Base-by-base conservation (phyloP, 2,888 invertebrate species). In the Stenoptilia bipunctidactyla region DNA sequence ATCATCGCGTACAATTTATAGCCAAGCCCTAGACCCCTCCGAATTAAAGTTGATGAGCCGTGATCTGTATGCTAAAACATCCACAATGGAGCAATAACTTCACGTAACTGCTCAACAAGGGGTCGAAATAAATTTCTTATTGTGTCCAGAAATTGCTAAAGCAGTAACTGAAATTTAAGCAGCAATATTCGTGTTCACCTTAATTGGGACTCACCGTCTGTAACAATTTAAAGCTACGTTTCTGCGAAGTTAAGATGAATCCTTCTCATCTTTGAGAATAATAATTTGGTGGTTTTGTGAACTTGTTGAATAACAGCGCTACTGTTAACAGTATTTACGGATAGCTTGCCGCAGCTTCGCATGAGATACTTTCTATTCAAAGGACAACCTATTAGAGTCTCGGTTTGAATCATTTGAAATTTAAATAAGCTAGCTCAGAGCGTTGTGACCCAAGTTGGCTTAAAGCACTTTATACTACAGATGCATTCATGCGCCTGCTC, bases 21-120 rank as follows among this genome's bases (percentile, higher is more conserved):
- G 57, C 50, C 46, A 49, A 48, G 49, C 57, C 57, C 57, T 40
- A 55, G 56, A 53, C 66, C 73, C 72, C 60, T 61, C 55, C 63
- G 56, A 72, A 77, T 74, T 72, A 74, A 74, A 74, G 52, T 79
- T 72, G 70, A 79, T 82, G 82, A 74, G 63, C 75, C 82, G 66
- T 80, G 73, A 68, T 76, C 65, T 67, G 66, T 70, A 64, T 68
- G 71, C 72, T 66, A 69, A 72, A 75, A 72, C 58, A 69, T 69
- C 73, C 68, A 74, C 74, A 74, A 74, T 69, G 60, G 59, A 49
- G 61, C 63, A 60, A 66, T 69, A 68, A 68, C 58, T 67, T 56
- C 55, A 57, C 57, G 56, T 64, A 61, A 67, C 62, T 60, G 56
- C 30, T 12, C 12, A 30, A n/a, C 12, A 9, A 9, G 30, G 12